These are phyloP conservation scores for Orthosia gothica DNA, from an alignment of 2,888 invertebrate genomes.

Conservation along the genomic window DNA sequence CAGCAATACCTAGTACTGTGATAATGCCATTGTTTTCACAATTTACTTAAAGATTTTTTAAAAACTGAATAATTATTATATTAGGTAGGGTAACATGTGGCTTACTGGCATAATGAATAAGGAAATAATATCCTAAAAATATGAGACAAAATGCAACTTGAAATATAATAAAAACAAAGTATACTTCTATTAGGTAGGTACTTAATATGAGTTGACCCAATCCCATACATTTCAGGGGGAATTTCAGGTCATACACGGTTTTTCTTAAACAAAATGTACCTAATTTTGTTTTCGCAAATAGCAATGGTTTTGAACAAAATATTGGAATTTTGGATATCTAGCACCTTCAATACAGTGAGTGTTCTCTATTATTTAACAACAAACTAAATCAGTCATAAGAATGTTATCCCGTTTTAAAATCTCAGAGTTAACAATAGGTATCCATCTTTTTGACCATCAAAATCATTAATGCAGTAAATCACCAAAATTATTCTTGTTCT, in stretches of 20 bases:
- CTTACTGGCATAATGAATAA: too few relatives aligned
- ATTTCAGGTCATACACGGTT: too few relatives aligned
- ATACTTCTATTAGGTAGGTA: background rate
- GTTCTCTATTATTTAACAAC: background rate
- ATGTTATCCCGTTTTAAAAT: background rate
- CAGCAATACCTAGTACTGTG: background rate
- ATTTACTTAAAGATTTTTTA: background rate
- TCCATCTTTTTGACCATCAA: background rate
- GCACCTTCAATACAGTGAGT: background rate
- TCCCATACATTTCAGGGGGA: background rate
- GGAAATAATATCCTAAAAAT: background rate
- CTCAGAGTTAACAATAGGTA: background rate
- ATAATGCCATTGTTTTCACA: background rate
- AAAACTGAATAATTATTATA: background rate
- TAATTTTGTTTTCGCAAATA: too few relatives aligned
- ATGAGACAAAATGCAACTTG: background rate
- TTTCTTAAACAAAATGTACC: too few relatives aligned
- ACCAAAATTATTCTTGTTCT: background rate
- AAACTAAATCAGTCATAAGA: background rate
- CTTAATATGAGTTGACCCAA: background rate
- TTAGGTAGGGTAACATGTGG: background rate
- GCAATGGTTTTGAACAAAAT: background rate
- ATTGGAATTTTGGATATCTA: background rate
- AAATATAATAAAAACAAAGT: background rate
- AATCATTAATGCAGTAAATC: background rate